These are phyloP conservation scores for Parambassis ranga DNA, from an alignment of 2,797 vertebrate genomes.

Conservation along the genomic window DNA sequence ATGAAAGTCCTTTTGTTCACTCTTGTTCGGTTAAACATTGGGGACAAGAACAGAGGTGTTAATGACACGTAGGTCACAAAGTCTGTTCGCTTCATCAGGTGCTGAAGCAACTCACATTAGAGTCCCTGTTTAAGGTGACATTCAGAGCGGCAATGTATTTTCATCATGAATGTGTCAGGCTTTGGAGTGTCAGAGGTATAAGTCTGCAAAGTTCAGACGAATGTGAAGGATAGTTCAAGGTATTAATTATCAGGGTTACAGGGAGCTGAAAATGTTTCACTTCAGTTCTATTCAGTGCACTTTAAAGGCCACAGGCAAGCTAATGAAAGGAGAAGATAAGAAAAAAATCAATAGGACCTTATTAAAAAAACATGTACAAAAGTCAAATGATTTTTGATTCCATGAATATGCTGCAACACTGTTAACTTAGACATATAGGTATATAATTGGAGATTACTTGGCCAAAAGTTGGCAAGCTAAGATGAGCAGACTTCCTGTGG, in stretches of 20 bases:
- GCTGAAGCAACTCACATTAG: conserved; percentile 17
- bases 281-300: not conserved
- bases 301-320: not conserved
- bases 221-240: conserved; percentile 17
- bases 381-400: too few relatives aligned
- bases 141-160: conserved; percentile 32
- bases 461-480: too few relatives aligned
- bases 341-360: too few relatives aligned
- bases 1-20: conserved; percentile 39
- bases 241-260: conserved; percentile 1
- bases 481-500: too few relatives aligned
- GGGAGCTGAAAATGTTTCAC: not conserved
- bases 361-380: too few relatives aligned
- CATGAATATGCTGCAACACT: too few relatives aligned
- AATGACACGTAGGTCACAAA: conserved; percentile 26
- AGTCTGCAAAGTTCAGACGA: conserved; percentile 18
- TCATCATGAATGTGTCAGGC: conserved; percentile 22
- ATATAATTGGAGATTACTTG: too few relatives aligned
- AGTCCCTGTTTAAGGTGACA: conserved; percentile 34
- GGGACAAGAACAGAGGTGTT: conserved; percentile 26
- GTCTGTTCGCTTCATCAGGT: conserved; percentile 27
- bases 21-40: conserved; percentile 46
- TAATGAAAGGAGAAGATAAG: too few relatives aligned
- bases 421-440: too few relatives aligned
- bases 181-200: conserved; percentile 12